Base-by-base conservation (phyloP, 2,113 vertebrate genomes). In the Chascanopsetta lugubris region DNA sequence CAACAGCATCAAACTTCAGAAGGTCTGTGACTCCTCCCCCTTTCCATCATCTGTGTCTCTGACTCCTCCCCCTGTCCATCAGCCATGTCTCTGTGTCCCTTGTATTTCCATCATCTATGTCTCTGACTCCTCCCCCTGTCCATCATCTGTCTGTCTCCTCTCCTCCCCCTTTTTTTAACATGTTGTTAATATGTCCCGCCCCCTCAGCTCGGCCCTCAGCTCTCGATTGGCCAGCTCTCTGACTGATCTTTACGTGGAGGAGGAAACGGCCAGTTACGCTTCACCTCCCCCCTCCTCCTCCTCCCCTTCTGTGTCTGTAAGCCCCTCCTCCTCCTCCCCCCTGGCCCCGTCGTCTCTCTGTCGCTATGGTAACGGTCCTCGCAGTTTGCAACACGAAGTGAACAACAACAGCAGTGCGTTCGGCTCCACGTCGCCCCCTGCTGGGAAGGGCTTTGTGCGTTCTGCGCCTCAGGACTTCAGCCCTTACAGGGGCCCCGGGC, bases 181-280 rank as follows among this genome's bases (percentile, higher is more conserved):
- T 17, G 60, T 46, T 40, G 17, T 18, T 42, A 17, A 8, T 66
- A 32, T 73, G 42, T 30, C 12, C 89, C 68, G 92, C 83, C 91
- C 21, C 86, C 75, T 69, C 88, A 95, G 95, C 89, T 65, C 93
- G 86, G 93, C 92, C 83, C 91, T 94, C 82, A 93, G 92, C 93
- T 95, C 95, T 57, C 93, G 96, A 82, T 92, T 97, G 92, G 94
- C 95, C 91, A 94, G 88, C 91, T 99, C 96, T 61, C 94, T 98
- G 84, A 92, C 94, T 75, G 96, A 97, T 91, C 90, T 99, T 84
- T 94, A 94, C 8, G 84, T 93, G 30, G 92, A 93, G 69, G 83
- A 91, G 43, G 92, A 94, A 60, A 90, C 88, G 85, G 84, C 85
- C 54, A 61, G 80, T 42, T 73, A 88, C 3, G 81, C 63, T 61